Evolutionary conservation across 2,797 vertebrate genomes (phyloP), one percentile per base, ranked within the genome.

Genomic region (Clarias laeviceps): DNA sequence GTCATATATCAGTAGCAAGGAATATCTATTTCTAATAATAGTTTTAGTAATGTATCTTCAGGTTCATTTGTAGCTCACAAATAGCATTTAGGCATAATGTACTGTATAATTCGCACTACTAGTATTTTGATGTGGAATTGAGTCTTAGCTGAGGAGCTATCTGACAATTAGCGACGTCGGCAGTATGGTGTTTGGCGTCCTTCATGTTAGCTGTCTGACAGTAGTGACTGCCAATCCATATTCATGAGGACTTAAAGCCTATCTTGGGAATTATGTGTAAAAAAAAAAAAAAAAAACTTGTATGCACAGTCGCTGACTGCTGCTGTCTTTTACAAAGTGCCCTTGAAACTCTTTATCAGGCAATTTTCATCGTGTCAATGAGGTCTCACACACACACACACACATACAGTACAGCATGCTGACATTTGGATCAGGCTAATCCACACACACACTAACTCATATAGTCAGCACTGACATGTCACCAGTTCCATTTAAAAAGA

Each of bases 211-310:
- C 50, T 2, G 32, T 17, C 82, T 88, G 83, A 84, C 73, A 70
- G 70, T 40, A 72, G 66, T 64, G 83, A 90, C 85, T 87, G 65
- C 86, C 77, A 88, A 85, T 84, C 64, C 50, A 82, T 86, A 86
- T 86, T 86, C 85, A 82, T 82, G 80, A 86, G 50, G 64, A 84
- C 72, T 82, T 69, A 37, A 27, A 78, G 83, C 78, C 82, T 80
- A 79, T 80, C 82, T 70, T 40, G 87, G 87, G 86, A 87, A 85
- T 87, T 79, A 84, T 78, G 82, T 76, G 56, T 59, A 27, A 61
- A 62, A 64, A 62, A 66, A 66, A 69, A 70, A 84, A 83, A 86
- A 72, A 80, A 84, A 82, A 86, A 66, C 68, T 11, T 70, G 85
- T 62, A 82, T 72, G 61, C 54, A 65, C 83, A 62, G 20, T 74